Evolutionary conservation across 2,888 invertebrate genomes (phyloP), one percentile per base, ranked within the genome.

Genomic region (Dromius quadrimaculatus): DNA sequence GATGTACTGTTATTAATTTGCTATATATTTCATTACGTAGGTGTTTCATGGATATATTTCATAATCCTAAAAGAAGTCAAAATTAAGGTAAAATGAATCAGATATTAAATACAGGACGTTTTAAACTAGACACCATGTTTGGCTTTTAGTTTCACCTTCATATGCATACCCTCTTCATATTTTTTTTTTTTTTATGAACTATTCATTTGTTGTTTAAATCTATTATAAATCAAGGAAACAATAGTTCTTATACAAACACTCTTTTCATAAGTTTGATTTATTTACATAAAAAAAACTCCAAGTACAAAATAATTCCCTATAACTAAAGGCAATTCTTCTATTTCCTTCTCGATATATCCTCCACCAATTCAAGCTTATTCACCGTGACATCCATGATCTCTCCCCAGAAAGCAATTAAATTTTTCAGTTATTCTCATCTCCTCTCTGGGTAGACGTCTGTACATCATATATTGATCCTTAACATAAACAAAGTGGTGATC

Each of bases 401-500:
- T 4, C 15, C 6, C 50, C 50, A 13, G 19, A 22, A 54, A 15
- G 43, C 68, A 68, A 68, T 68, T 68, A 68, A 68, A 68, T 15
- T 19, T 68, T 59, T 59, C 68, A 41, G 68, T 59, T 59, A 32
- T 17, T 28, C 15, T 32, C n/a, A 22, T 13, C 13, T 17, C 2
- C 34, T 57, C 57, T 38, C 66, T 32, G 32, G 13, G 50, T n/a
- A 6, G 22, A 8, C 28, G 6, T 59, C 36, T 61, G 41, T 19
- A 13, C 50, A n/a, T n/a, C n/a, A 47, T 28, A 68, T 68, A 68
- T 68, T 68, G 68, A 59, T 68, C 68, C 57, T 59, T 45, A 59
- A 68, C 45, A 68, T 68, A 68, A 68, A 68, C 68, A 68, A 68
- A 43, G 43, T 43, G 22, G 43, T 34, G 68, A 68, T 68, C 68